Evolutionary conservation across 2,113 vertebrate species (phyloP).

Genomic region (Malaclemys terrapin): DNA sequence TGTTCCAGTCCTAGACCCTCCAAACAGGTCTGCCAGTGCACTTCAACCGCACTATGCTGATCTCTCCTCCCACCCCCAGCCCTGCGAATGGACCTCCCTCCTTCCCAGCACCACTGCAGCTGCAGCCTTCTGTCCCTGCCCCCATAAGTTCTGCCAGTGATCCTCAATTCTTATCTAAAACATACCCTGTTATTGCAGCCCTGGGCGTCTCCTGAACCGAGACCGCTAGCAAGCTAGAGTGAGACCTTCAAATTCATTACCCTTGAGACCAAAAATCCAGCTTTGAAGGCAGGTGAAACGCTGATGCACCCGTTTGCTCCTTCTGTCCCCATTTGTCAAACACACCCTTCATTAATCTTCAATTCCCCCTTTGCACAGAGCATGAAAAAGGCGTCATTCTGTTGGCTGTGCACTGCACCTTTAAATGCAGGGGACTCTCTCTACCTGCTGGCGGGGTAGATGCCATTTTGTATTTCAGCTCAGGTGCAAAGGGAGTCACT

Average conservation of each 20-base stretch:
- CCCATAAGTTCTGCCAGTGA: not conserved
- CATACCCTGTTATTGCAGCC: not conserved
- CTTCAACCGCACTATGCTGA: not conserved
- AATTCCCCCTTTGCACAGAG: not conserved
- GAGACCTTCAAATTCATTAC: not conserved
- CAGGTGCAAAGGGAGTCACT: not conserved
- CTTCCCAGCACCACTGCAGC: not conserved
- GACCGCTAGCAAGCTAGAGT: not conserved
- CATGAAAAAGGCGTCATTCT: not conserved
- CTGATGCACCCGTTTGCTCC: not conserved
- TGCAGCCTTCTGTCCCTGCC: not conserved
- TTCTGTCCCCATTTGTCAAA: not conserved
- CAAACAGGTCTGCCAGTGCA: not conserved
- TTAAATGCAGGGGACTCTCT: not conserved
- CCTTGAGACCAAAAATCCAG: not conserved
- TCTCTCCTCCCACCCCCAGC: not conserved
- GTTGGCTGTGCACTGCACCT: not conserved
- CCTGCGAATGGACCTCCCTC: conserved; percentile 1
- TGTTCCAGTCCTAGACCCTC: not conserved
- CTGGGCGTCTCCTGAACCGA: not conserved
- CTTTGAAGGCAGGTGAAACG: not conserved
- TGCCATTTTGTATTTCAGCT: not conserved
- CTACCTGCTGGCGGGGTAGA: not conserved
- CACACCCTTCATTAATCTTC: conserved; percentile 3
- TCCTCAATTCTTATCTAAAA: not conserved